These are phyloP conservation scores for Apantesis nais DNA, from an alignment of 2,888 invertebrate species.

Conservation along the genomic window DNA sequence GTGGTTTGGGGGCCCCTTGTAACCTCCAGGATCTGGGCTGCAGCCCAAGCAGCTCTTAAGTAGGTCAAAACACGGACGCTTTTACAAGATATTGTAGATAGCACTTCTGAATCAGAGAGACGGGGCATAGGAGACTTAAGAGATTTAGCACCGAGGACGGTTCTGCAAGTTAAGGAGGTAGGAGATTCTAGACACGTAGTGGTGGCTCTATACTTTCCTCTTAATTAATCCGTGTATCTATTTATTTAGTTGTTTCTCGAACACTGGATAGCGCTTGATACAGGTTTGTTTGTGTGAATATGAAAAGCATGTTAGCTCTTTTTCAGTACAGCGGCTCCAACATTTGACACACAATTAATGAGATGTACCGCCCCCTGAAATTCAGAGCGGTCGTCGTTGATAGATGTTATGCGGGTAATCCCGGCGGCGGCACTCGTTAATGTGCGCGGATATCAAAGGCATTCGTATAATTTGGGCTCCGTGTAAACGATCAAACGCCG, in stretches of 20 bases:
- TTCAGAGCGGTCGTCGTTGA: slow-evolving; percentile 21
- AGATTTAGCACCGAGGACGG: neutral
- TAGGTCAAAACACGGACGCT: no score
- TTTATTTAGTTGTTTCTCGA: neutral
- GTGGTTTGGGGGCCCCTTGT: no score
- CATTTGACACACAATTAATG: slow-evolving; percentile 10
- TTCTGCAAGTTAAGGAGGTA: neutral
- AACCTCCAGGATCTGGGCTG: no score
- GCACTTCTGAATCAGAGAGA: neutral
- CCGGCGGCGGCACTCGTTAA: slow-evolving; percentile 33
- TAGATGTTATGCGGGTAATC: slow-evolving; percentile 24
- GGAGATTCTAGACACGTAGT: neutral
- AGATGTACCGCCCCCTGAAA: slow-evolving; percentile 14
- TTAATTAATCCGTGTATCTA: neutral
- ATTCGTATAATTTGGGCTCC: slow-evolving; percentile 48
- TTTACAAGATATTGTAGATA: no score
- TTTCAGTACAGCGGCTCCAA: neutral
- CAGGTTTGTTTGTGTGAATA: neutral
- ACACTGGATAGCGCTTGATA: neutral
- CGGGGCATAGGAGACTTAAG: neutral
- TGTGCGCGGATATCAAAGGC: slow-evolving; percentile 50
- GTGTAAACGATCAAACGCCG: slow-evolving; percentile 48
- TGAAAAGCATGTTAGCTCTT: neutral
- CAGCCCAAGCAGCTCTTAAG: no score
- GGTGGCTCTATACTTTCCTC: neutral